Evolutionary conservation across 2,888 invertebrate genomes (phyloP), one percentile per base, ranked within the genome.

Genomic region (Eupithecia centaureata): DNA sequence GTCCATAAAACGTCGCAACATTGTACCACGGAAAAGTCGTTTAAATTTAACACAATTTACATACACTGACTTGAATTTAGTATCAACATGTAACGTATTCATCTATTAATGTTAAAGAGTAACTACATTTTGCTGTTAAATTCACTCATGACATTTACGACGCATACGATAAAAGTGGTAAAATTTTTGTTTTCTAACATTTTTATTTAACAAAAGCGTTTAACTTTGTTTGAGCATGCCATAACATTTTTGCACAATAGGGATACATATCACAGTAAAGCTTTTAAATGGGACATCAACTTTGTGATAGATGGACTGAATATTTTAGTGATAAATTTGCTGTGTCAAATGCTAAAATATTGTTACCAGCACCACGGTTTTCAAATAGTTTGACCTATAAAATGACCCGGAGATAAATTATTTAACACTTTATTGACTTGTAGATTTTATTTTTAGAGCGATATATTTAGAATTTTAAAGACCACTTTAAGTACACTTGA

Each of bases 1-100:
- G 78, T 76, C 72, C 70, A 79, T 81, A 81, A 81, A 81, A 72
- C 67, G 67, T 51, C 63, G 61, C 54, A 56, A 56, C 54, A 56
- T 56, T 56, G 54, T 56, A 61, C 54, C 51, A 58, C 65, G 56
- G 67, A 63, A 66, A 74, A 68, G 63, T 72, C 67, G 77, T 75
- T 30, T 30, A 30, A n/a, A 56, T 30, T 56, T 56, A 56, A 67
- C 72, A 42, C 64, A 73, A 76, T 76, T 77, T 73, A 77, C 73
- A 76, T 52, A 52, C 27, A 52, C 52, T 52, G 51, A 25, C 52
- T 25, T 42, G 47, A 47, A 47, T 47, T 47, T 22, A 47, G 18
- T 42, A 15, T n/a, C 13, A 35, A 15, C 15, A 35, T 35, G 5
- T 18, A n/a, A 38, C n/a, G 38, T 18, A 38, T 2, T 5, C n/a